Evolutionary conservation across 2,888 invertebrate genomes (phyloP).

Genomic region (Lithophane socia): DNA sequence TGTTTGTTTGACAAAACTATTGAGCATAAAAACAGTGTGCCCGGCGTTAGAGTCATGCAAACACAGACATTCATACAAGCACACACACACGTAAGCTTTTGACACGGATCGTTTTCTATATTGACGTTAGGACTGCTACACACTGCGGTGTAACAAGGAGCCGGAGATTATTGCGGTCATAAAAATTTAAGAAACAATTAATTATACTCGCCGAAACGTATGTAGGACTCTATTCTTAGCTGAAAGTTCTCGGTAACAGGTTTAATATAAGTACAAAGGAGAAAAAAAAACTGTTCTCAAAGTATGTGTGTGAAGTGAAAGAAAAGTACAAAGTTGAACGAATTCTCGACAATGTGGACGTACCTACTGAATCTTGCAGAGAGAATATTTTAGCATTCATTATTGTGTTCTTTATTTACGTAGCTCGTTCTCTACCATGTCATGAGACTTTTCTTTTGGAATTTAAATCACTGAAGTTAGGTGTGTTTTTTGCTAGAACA

Average conservation of each 20-base stretch:
- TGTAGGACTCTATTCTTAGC: not conserved
- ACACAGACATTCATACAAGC: not conserved
- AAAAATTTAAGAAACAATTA: not conserved
- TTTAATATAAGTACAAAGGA: conserved; percentile 18
- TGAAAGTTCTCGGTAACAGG: not conserved
- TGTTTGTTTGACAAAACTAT: conserved; percentile 48
- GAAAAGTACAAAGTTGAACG: conserved; percentile 45
- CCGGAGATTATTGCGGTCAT: not conserved
- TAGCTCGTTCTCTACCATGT: conserved; percentile 16
- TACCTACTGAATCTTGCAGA: conserved; percentile 27
- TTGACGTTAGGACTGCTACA: conserved; percentile 8
- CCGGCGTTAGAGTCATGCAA: conserved; percentile 4
- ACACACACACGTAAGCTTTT: not conserved
- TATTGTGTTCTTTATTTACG: conserved; percentile 41
- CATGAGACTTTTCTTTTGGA: conserved; percentile 17
- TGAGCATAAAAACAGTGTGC: conserved; percentile 44
- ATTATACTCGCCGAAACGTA: not conserved
- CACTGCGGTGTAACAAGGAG: conserved; percentile 17
- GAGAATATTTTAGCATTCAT: conserved; percentile 55
- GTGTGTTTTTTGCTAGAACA: not conserved
- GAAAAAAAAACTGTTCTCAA: conserved; percentile 25
- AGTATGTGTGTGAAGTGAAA: conserved; percentile 30
- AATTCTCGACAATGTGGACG: conserved; percentile 41
- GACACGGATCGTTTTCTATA: conserved; percentile 20
- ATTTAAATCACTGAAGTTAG: conserved; percentile 13